A percentile compares a stretch with the other conserved stretches of the same genome.
phyloP scores from a whole-genome alignment of 2,888 invertebrate species.

The Pyralis farinalis region DNA sequence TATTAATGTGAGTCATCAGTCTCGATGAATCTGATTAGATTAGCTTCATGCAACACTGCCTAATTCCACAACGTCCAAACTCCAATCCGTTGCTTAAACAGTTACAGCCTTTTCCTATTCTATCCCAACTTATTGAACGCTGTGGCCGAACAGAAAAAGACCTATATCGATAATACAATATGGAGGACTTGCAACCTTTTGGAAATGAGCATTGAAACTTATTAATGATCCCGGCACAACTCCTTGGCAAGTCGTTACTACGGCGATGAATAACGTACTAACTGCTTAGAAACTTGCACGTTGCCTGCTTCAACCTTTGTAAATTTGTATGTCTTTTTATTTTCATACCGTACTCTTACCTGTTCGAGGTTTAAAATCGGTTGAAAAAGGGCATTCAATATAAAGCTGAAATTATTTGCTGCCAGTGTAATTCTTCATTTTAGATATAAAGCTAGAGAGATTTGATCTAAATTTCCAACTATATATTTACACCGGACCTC shows the following conservation, averaged over 20 bases:
- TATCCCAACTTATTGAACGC: constrained; percentile 17
- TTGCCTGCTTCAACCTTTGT: constrained; percentile 40
- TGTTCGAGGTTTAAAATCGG: too few relatives aligned
- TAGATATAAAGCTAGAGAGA: too few relatives aligned
- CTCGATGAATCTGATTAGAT: constrained; percentile 56
- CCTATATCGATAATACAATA: constrained; percentile 21
- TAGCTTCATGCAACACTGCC: constrained; percentile 30
- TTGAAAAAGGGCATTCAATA: too few relatives aligned
- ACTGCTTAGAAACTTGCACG: constrained; percentile 36
- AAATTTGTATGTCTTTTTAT: constrained; percentile 30
- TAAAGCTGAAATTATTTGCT: too few relatives aligned
- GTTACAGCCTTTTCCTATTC: constrained; percentile 35
- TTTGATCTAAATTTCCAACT: too few relatives aligned
- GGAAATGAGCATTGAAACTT: constrained; percentile 37
- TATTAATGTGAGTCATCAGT: constrained; percentile 63
- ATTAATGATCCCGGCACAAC: constrained; percentile 61
- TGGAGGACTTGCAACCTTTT: constrained; percentile 39
- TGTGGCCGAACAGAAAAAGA: constrained; percentile 29
- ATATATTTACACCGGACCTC: too few relatives aligned
- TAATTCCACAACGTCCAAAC: constrained; percentile 27
- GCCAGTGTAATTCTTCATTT: too few relatives aligned
- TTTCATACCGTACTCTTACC: too few relatives aligned
- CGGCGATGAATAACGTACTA: constrained; percentile 56
- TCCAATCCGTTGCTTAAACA: constrained; percentile 16
- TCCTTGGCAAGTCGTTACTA: constrained; percentile 57